Percentiles rank a stretch among this genome's conserved stretches.
These are phyloP conservation scores for Elysia chlorotica DNA, from an alignment of 1,140 invertebrate genomes.

Conservation along the genomic window DNA sequence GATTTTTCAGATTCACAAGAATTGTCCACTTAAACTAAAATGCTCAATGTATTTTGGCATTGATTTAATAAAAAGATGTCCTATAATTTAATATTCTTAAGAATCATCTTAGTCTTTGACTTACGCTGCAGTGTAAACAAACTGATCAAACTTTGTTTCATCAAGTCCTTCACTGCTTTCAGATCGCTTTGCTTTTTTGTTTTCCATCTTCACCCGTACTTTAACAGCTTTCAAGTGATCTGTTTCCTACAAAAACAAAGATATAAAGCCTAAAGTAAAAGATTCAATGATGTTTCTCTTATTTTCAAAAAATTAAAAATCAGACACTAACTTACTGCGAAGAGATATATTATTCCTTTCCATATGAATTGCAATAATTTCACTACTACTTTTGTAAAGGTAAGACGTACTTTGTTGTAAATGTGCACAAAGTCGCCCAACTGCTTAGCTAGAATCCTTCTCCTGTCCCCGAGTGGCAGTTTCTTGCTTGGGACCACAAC, in stretches of 20 bases:
- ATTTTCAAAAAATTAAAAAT: no score
- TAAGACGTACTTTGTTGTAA: constrained; percentile 73
- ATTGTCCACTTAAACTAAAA: no score
- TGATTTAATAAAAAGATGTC: no score
- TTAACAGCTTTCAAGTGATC: constrained; percentile 41
- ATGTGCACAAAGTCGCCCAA: constrained; percentile 90
- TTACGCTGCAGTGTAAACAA: constrained; percentile 54
- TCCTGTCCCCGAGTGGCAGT: constrained; percentile 80
- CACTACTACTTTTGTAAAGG: neutral
- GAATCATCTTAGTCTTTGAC: no score
- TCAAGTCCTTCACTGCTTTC: constrained; percentile 33
- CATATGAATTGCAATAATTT: neutral
- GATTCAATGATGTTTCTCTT: no score
- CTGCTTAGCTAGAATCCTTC: constrained; percentile 86
- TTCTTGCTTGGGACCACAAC: constrained; percentile 75
- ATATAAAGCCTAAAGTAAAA: neutral
- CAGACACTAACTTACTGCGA: no score
- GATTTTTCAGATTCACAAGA: no score
- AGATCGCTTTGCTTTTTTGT: constrained; percentile 21
- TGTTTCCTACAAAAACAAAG: constrained; percentile 46
- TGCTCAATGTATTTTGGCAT: no score
- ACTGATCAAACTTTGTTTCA: constrained; percentile 54
- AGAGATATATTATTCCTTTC: no score
- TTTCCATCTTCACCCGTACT: constrained; percentile 37
- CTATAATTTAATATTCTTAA: no score